phyloP scores from a whole-genome alignment of 2,888 invertebrate species.

The Agrochola litura region DNA sequence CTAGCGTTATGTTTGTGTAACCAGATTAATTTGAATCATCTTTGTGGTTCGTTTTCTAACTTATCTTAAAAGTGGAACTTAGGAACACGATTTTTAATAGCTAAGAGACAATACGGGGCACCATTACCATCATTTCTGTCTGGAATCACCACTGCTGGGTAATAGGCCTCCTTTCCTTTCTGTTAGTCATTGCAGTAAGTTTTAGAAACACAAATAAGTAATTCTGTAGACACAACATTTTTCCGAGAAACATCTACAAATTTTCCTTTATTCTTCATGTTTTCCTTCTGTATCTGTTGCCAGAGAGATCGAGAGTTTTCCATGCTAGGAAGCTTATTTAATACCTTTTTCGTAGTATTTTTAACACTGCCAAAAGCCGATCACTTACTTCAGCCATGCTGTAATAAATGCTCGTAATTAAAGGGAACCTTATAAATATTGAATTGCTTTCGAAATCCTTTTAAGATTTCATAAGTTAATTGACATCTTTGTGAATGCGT shows the following conservation, averaged over 20 bases:
- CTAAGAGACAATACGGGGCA: neutral
- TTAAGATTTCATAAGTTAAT: neutral
- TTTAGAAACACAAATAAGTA: neutral
- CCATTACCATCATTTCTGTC: neutral
- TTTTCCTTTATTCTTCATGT: neutral
- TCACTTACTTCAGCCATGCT: neutral
- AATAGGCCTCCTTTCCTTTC: neutral
- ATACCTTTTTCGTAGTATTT: neutral
- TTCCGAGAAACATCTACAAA: neutral
- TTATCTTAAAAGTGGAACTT: neutral
- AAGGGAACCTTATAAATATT: neutral
- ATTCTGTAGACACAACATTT: neutral
- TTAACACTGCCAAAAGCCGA: neutral
- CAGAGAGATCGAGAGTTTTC: neutral
- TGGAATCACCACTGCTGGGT: neutral
- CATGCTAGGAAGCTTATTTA: neutral
- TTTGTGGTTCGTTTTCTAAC: neutral
- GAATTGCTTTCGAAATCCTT: neutral
- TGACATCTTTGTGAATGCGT: neutral
- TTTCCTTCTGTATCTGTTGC: neutral
- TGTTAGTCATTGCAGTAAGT: neutral
- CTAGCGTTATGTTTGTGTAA: slow-evolving; percentile 31
- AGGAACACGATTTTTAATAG: neutral
- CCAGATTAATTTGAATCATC: neutral
- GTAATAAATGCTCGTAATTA: neutral